These are phyloP conservation scores for Drosophila virilis DNA, from an alignment of 1,140 invertebrate species.

Conservation along the genomic window DNA sequence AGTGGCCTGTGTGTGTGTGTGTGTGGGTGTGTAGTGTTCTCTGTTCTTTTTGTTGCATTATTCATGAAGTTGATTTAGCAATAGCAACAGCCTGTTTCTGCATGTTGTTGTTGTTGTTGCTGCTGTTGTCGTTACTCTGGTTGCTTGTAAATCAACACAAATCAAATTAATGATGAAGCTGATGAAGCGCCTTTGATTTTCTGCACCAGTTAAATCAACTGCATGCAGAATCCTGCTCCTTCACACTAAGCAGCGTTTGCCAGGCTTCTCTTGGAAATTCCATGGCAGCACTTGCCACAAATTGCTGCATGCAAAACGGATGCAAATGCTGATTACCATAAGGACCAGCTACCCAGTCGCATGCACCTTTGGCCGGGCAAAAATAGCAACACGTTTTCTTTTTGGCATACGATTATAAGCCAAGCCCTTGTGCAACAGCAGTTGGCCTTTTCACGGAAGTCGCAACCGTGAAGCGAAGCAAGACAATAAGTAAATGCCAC, in stretches of 20 bases:
- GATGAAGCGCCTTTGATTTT: slow-evolving; percentile 53
- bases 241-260: no score
- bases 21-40: slow-evolving; percentile 7
- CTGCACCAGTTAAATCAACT: slow-evolving; percentile 33
- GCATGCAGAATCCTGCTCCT: neutral
- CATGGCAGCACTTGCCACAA: slow-evolving; percentile 32
- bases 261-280: neutral
- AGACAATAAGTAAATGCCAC: no score
- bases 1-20: slow-evolving; percentile 19
- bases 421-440: neutral
- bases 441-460: neutral
- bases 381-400: neutral
- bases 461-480: neutral
- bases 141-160: slow-evolving; percentile 37
- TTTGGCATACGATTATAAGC: neutral
- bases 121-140: neutral
- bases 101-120: neutral
- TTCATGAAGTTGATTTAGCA: slow-evolving; percentile 43
- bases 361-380: neutral
- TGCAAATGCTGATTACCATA: slow-evolving; percentile 44
- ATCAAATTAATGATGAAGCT: slow-evolving; percentile 61
- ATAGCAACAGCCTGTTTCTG: no score
- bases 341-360: neutral
- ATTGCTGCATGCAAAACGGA: slow-evolving; percentile 31
- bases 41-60: slow-evolving; percentile 41